These are phyloP conservation scores for Diploscapter pachys DNA, from an alignment of 1,140 invertebrate species.

Conservation along the genomic window DNA sequence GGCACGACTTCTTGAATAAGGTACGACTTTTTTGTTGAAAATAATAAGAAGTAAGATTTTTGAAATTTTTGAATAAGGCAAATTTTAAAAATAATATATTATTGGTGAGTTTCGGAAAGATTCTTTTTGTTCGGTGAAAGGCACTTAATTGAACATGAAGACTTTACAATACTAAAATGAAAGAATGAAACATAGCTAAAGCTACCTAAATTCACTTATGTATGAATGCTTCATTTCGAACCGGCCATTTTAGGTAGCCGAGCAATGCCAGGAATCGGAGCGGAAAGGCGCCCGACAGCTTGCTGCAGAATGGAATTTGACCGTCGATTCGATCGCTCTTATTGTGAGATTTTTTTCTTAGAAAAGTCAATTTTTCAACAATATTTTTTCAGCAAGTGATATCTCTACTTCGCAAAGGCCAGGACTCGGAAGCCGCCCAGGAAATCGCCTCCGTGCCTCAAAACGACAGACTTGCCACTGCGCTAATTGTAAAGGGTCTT, in stretches of 20 bases:
- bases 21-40: background rate
- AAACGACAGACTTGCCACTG: background rate
- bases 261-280: conserved; percentile 17
- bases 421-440: conserved; percentile 9
- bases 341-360: background rate
- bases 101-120: too few relatives aligned
- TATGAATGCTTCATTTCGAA: background rate
- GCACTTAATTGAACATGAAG: too few relatives aligned
- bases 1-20: conserved; percentile 21
- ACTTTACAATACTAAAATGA: too few relatives aligned
- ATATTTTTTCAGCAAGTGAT: conserved; percentile 24
- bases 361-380: background rate
- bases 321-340: conserved; percentile 22
- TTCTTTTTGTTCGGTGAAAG: too few relatives aligned
- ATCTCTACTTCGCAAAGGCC: conserved; percentile 15
- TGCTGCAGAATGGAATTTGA: conserved; percentile 25
- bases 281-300: conserved; percentile 14
- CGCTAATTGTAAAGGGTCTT: too few relatives aligned
- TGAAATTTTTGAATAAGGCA: too few relatives aligned
- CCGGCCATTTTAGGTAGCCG: background rate
- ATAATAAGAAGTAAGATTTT: too few relatives aligned
- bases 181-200: too few relatives aligned
- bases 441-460: conserved; percentile 1
- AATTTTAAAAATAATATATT: too few relatives aligned
- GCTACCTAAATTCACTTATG: background rate